phyloP scores from a whole-genome alignment of 1,140 invertebrate species.

The Pomacea maculata region DNA sequence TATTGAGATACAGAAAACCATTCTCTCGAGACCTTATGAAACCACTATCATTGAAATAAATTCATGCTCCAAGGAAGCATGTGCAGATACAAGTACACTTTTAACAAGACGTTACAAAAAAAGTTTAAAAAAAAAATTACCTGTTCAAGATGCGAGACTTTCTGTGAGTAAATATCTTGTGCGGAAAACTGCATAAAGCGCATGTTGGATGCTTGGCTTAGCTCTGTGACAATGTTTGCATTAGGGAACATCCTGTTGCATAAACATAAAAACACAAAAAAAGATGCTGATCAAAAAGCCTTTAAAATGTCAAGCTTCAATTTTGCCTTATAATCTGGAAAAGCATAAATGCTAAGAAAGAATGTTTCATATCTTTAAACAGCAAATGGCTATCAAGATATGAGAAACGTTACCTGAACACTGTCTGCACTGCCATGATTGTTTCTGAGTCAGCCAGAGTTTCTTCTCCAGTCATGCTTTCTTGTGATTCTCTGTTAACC shows the following conservation, averaged over 20 bases:
- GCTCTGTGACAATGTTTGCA: conserved; percentile 56
- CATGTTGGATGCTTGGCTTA: conserved; percentile 96
- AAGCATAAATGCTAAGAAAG: not conserved
- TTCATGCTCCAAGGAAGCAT: too few species aligned
- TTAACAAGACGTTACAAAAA: too few species aligned
- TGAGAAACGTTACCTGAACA: conserved; percentile 84
- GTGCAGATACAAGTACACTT: too few species aligned
- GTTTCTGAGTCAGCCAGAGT: conserved; percentile 96
- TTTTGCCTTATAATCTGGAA: too few species aligned
- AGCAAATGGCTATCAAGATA: conserved; percentile 37
- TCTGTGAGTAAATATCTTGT: conserved; percentile 94
- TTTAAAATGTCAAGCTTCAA: too few species aligned
- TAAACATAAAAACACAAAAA: not conserved
- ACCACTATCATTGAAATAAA: not conserved
- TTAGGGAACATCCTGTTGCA: conserved; percentile 55
- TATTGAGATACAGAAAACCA: too few species aligned
- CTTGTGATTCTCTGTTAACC: conserved; percentile 97
- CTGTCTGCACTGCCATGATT: conserved; percentile 98
- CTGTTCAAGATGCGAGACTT: conserved; percentile 99
- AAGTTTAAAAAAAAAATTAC: conserved; percentile 69
- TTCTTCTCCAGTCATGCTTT: conserved; percentile 89
- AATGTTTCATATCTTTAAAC: not conserved
- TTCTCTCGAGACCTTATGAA: not conserved
- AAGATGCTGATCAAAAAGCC: not conserved
- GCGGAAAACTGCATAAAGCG: conserved; percentile 98